Base-by-base conservation (phyloP, 1,140 invertebrate genomes). In the Polyergus mexicanus region DNA sequence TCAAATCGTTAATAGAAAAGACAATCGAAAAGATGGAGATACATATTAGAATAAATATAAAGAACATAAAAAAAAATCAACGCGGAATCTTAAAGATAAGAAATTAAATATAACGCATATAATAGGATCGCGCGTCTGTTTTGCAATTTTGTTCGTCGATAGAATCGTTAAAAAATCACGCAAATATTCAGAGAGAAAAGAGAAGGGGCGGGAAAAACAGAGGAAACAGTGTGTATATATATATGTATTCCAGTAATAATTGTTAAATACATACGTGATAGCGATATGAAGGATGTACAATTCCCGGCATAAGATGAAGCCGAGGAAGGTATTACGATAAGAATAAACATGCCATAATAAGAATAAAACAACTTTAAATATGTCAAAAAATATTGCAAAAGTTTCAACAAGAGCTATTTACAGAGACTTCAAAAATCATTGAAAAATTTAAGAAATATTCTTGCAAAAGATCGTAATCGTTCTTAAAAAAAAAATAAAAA, bases 251-350 rank as follows among this genome's bases (percentile, higher is more conserved):
- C 41, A 19, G 11, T 89, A 88, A 81, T 76, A 89, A 85, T 75
- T 74, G 1, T 63, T 66, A 19, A 71, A 88, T 88, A 88, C 75
- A 84, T 89, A 89, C 88, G 38, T 89, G 75, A 13, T 68, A 86
- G 85, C 6, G 41, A 54, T 81, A 86, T 25, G 87, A 62, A 89
- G 62, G 51, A 75, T 41, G 68, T 71, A 66, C 19, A 16, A 51
- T 86, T 87, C 69, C 78, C 71, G 87, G 65, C 47, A 62, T 16
- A 66, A 10, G 69, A 25, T 25, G 76, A 69, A 69, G 63, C 28
- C 47, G 75, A 75, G 41, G 51, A 71, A 54, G 75, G 19, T 38
- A 74, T 74, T 72, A 84, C 7, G 8, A 22, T 44, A 51, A 51
- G 16, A 51, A 51, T 51, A 47, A 25, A 47, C 54, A 22, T 3